These are phyloP conservation scores for Drosophila ficusphila DNA, from an alignment of 1,140 invertebrate species.

Conservation along the genomic window DNA sequence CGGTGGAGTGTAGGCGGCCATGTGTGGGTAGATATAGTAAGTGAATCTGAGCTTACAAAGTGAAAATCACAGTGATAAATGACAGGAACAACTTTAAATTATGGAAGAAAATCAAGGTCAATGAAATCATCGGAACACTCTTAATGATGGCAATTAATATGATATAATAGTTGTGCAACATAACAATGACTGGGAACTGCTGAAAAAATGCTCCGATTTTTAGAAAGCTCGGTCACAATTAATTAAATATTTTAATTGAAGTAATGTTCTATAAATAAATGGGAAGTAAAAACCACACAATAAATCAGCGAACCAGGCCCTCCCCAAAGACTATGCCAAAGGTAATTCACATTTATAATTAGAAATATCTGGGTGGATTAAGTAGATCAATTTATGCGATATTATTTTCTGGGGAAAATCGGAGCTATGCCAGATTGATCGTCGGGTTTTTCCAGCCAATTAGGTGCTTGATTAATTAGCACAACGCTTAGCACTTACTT, in stretches of 20 bases:
- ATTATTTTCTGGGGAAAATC: constrained; percentile 14
- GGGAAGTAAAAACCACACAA: constrained; percentile 18
- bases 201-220: constrained; percentile 19
- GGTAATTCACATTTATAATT: constrained; percentile 44
- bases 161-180: constrained; percentile 21
- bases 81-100: constrained; percentile 16
- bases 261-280: constrained; percentile 30
- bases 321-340: not conserved
- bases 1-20: constrained; percentile 22
- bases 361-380: constrained; percentile 9
- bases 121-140: constrained; percentile 9
- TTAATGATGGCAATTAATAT: constrained; percentile 26
- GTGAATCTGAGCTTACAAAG: constrained; percentile 12
- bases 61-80: constrained; percentile 39
- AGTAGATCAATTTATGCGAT: constrained; percentile 17
- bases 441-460: constrained; percentile 68
- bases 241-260: constrained; percentile 23
- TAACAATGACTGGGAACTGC: constrained; percentile 18
- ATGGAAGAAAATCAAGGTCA: constrained; percentile 27
- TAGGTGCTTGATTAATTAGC: constrained; percentile 64
- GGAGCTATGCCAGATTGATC: constrained; percentile 31
- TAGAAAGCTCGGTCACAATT: constrained; percentile 38
- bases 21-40: constrained; percentile 22
- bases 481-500: constrained; percentile 40
- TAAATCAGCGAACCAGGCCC: constrained; percentile 14